A percentile compares a stretch with the other conserved stretches of the same genome.
phyloP scores from a whole-genome alignment of 2,113 vertebrate genomes.

The Sceloporus tristichus region DNA sequence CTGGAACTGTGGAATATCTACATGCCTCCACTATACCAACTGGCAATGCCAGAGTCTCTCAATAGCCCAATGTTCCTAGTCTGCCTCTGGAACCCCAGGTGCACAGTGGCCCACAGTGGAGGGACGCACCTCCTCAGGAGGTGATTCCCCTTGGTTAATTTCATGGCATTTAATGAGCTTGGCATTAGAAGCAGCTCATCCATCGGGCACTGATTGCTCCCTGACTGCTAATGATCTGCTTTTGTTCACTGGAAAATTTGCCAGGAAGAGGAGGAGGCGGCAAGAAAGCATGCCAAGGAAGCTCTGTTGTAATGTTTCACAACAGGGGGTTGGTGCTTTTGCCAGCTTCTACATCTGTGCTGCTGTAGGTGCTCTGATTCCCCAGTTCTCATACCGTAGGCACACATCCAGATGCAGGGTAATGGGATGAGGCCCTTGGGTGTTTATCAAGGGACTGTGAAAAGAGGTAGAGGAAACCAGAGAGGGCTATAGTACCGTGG shows the following conservation, averaged over 20 bases:
- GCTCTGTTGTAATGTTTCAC: neutral
- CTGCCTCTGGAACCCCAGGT: neutral
- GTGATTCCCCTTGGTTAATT: constrained; percentile 19
- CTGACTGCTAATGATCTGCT: constrained; percentile 22
- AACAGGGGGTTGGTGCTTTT: neutral
- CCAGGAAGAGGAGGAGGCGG: neutral
- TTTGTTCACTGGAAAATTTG: constrained; percentile 31
- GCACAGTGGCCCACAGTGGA: neutral
- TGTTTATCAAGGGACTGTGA: neutral
- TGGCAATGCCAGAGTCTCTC: neutral
- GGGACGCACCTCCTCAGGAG: neutral
- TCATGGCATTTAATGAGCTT: constrained; percentile 7
- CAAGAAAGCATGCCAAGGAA: neutral
- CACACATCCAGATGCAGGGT: neutral
- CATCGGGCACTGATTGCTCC: constrained; percentile 27
- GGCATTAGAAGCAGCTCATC: constrained; percentile 25
- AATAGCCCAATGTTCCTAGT: neutral
- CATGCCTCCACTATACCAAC: neutral
- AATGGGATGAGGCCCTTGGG: neutral
- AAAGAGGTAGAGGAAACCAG: neutral
- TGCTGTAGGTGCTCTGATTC: neutral
- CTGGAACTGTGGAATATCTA: neutral
- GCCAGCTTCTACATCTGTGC: neutral
- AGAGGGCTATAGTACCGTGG: neutral
- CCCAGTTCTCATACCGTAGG: no score